These are phyloP conservation scores for Amphiprion percula DNA, from an alignment of 2,113 vertebrate species.

Conservation along the genomic window DNA sequence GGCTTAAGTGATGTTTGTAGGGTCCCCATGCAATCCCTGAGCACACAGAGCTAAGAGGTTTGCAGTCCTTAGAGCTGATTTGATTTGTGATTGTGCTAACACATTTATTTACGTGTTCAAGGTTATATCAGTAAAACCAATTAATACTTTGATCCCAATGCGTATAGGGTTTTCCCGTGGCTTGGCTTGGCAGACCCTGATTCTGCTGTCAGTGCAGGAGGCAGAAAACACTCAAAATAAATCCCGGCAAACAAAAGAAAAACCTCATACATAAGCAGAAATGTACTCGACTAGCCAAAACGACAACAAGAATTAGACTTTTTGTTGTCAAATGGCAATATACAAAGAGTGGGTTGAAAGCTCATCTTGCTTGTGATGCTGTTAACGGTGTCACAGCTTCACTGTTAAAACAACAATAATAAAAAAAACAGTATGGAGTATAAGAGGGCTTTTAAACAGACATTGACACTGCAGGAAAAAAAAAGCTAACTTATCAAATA, in stretches of 20 bases:
- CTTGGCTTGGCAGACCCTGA: background rate
- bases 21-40: background rate
- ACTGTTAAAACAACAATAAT: background rate
- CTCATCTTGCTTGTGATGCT: background rate
- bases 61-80: conserved; percentile 21
- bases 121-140: conserved; percentile 14
- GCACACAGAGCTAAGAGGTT: background rate
- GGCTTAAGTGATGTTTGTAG: background rate
- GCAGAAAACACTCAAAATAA: conserved; percentile 16
- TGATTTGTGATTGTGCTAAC: background rate
- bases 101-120: conserved; percentile 16
- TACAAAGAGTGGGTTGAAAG: background rate
- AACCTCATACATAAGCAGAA: conserved; percentile 24
- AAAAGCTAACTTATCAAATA: background rate
- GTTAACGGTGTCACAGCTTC: background rate
- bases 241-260: conserved; percentile 33
- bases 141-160: conserved; percentile 24
- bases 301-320: conserved; percentile 15
- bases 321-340: conserved; percentile 23
- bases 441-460: background rate
- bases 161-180: background rate
- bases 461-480: background rate
- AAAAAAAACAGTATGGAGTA: background rate
- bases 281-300: conserved; percentile 2
- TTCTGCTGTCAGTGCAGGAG: conserved; percentile 35